phyloP scores from a whole-genome alignment of 2,797 vertebrate species.

The Enteromius fasciolatus region DNA sequence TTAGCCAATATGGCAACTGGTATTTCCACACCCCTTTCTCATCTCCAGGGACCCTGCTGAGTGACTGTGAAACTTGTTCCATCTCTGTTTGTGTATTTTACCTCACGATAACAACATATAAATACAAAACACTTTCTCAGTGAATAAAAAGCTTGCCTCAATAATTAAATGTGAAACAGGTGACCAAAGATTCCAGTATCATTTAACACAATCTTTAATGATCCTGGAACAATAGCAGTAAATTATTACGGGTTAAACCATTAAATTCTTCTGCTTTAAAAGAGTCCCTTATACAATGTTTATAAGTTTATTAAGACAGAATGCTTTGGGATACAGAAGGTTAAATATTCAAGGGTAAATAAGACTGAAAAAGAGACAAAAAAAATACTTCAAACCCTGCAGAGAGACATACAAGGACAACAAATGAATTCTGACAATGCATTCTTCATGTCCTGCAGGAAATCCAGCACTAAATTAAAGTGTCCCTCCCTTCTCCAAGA shows the following conservation, averaged over 20 bases:
- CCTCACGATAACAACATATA: background rate
- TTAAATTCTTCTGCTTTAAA: background rate
- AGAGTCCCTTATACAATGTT: background rate
- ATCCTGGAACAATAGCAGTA: background rate
- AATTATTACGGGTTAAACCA: no score
- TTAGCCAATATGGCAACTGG: background rate
- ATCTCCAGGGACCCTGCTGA: background rate
- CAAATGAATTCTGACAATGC: conserved; percentile 34
- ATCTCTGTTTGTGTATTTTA: background rate
- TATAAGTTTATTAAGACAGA: background rate
- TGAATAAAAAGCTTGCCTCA: background rate
- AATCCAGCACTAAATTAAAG: conserved; percentile 12
- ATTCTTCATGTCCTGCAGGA: conserved; percentile 2
- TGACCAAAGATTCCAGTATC: background rate
- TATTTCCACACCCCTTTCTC: background rate
- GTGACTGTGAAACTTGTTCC: background rate
- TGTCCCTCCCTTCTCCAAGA: background rate
- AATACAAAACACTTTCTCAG: background rate
- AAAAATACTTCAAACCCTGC: background rate
- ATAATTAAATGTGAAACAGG: background rate
- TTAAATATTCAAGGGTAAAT: background rate
- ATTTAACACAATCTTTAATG: background rate
- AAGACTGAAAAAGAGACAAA: background rate
- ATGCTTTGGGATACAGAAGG: background rate
- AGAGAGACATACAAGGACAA: conserved; percentile 20